phyloP scores from a whole-genome alignment of 2,113 vertebrate species.

The Corythaixoides concolor region DNA sequence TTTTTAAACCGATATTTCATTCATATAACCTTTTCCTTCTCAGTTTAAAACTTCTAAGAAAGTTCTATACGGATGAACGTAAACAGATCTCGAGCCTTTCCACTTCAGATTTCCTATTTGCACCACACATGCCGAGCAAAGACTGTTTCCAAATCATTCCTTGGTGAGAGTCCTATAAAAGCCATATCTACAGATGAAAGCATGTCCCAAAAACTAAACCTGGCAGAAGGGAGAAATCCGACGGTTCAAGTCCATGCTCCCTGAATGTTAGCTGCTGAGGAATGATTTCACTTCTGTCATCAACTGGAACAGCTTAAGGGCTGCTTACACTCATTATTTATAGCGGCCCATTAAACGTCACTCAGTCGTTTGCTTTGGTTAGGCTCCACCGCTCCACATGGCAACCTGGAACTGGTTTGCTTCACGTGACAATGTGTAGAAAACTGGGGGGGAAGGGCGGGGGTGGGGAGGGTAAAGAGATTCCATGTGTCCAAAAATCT shows the following conservation, averaged over 20 bases:
- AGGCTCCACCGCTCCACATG: not conserved
- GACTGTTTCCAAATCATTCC: not conserved
- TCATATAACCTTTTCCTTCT: not conserved
- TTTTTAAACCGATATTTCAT: not conserved
- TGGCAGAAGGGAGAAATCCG: not conserved
- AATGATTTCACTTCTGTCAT: not conserved
- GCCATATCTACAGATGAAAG: not conserved
- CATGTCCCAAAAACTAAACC: not conserved
- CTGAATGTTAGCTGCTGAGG: not conserved
- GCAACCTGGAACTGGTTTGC: not conserved
- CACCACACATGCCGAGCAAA: not conserved
- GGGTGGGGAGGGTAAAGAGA: not conserved
- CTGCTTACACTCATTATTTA: slow-evolving; percentile 48
- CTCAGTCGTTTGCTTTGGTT: slow-evolving; percentile 36
- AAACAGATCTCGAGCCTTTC: not conserved
- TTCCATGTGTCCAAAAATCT: not conserved
- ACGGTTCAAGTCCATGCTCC: not conserved
- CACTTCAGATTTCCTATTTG: not conserved
- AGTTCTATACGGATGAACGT: not conserved
- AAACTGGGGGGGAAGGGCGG: not conserved
- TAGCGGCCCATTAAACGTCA: slow-evolving; percentile 14
- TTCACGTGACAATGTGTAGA: not conserved
- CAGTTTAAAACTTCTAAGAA: not conserved
- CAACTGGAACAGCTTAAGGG: not conserved
- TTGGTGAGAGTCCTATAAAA: not conserved